Evolutionary conservation across 2,113 vertebrate genomes (phyloP), one percentile per base, ranked within the genome.

Genomic region (Paedocypris sp.): DNA sequence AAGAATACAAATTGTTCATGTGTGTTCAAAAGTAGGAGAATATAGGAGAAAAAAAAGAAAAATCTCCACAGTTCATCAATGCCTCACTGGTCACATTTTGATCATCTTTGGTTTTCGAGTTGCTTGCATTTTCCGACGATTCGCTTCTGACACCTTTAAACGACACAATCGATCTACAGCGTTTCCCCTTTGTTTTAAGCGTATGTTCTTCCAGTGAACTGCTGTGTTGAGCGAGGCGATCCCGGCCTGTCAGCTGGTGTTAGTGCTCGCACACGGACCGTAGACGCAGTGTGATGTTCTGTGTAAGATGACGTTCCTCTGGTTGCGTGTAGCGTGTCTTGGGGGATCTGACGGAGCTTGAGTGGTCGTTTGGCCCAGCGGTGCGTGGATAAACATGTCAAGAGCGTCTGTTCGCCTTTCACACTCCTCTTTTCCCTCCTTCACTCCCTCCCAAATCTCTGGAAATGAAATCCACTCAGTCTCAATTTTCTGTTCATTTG

Each of bases 371-470:
- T n/a, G 45, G 54, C 38, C 42, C 60, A 64, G 54, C 31, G 46
- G 48, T 28, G 47, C 25, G 13, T 36, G 56, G 54, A 67, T 64
- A 59, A 56, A 53, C 61, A 64, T 38, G 42, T 67, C 69, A 71
- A 20, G 23, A 52, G 48, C 26, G 48, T 58, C 28, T 35, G 53
- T 10, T 45, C 62, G 32, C 16, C 53, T 56, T 47, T 42, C 61
- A 43, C 16, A 51, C 23, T 33, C 28, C 41, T 45, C 38, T 26
- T 5, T 7, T 60, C 47, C 43, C 35, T 66, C 46, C 39, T 15
- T 20, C 42, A 15, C 53, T 29, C 50, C 23, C n/a, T n/a, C 12
- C 51, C n/a, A 10, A 1, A 2, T 31, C 26, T 4, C 22, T 57
- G 25, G 9, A 43, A 57, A 57, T 20, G 12, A 43, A 57, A 31